Conservation (phyloP, 1,140 invertebrate species). For the Triops cancriformis region DNA sequence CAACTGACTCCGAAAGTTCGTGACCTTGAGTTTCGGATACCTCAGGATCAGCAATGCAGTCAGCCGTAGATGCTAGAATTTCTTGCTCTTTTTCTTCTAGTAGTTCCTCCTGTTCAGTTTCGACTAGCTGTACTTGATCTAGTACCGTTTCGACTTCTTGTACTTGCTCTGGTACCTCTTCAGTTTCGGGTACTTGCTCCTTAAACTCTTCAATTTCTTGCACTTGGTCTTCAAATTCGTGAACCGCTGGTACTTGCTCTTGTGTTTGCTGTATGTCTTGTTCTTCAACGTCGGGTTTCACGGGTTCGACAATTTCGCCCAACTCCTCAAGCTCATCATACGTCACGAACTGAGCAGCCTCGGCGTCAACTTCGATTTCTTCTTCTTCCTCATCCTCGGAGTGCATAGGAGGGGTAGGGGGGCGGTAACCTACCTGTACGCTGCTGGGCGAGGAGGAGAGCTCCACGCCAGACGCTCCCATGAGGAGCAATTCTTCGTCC, state of each 20-base stretch:
- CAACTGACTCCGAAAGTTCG: not conserved
- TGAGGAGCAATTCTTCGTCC: not conserved
- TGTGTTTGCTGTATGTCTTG: not conserved
- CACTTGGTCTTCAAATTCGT: not conserved
- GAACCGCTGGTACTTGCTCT: not conserved
- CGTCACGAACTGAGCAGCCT: slow-evolving; percentile 22
- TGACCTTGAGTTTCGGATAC: not conserved
- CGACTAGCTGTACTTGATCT: not conserved
- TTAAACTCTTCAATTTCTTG: not conserved
- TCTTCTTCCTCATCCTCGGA: slow-evolving; percentile 16
- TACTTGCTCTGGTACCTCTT: not conserved
- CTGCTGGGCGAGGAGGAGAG: slow-evolving; percentile 11
- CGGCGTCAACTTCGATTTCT: not conserved
- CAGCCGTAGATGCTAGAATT: not conserved
- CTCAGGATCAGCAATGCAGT: not conserved
- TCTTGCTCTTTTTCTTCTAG: not conserved
- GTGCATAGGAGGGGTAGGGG: slow-evolving; percentile 24
- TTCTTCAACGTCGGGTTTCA: not conserved
- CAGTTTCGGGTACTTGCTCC: not conserved
- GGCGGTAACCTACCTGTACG: slow-evolving; percentile 19
- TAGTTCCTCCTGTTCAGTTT: not conserved
- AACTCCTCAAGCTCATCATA: slow-evolving; percentile 25
- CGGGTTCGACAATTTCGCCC: not conserved
- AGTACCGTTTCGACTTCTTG: not conserved
- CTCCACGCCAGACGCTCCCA: not conserved